A percentile compares a stretch with the other conserved stretches of the same genome.
These are phyloP conservation scores for Drosophila tropicalis DNA, from an alignment of 1,140 invertebrate species.

Conservation along the genomic window DNA sequence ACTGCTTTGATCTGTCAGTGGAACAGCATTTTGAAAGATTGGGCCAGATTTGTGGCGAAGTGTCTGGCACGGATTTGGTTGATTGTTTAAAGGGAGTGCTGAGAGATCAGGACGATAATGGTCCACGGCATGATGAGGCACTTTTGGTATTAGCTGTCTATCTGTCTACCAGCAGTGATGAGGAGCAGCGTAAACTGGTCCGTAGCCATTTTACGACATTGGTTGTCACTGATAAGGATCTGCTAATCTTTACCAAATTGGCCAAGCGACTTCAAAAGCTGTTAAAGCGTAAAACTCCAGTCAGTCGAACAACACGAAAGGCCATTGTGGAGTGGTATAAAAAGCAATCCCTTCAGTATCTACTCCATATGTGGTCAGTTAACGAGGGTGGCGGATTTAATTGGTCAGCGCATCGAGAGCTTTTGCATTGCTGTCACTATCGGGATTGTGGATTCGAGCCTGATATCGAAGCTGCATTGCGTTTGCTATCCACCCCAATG, in stretches of 20 bases:
- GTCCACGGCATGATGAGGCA: constrained; percentile 67
- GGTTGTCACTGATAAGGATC: constrained; percentile 51
- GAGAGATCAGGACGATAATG: constrained; percentile 4
- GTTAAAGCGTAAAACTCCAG: constrained; percentile 36
- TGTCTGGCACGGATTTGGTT: constrained; percentile 32
- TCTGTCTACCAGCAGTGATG: constrained; percentile 43
- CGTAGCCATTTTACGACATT: constrained; percentile 45
- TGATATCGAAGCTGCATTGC: constrained; percentile 44
- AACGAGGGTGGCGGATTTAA: constrained; percentile 21
- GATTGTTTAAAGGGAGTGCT: constrained; percentile 40
- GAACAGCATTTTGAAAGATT: constrained; percentile 26
- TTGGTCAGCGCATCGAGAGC: constrained; percentile 41
- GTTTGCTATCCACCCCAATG: constrained; percentile 29
- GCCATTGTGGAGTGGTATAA: constrained; percentile 69
- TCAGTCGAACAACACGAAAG: constrained; percentile 67
- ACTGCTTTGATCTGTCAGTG: constrained; percentile 32
- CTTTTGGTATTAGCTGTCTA: constrained; percentile 67
- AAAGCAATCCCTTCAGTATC: constrained; percentile 39
- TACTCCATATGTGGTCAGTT: constrained; percentile 60
- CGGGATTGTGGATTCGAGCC: constrained; percentile 24
- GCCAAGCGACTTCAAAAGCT: constrained; percentile 52
- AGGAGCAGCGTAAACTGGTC: constrained; percentile 45
- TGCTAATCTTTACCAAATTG: constrained; percentile 65
- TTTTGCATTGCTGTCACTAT: constrained; percentile 64
- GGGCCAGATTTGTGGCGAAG: constrained; percentile 25